Percentiles rank a stretch among this genome's conserved stretches.
Evolutionary conservation across 2,888 invertebrate genomes (phyloP).

Genomic region (Tanytarsus gracilentus): DNA sequence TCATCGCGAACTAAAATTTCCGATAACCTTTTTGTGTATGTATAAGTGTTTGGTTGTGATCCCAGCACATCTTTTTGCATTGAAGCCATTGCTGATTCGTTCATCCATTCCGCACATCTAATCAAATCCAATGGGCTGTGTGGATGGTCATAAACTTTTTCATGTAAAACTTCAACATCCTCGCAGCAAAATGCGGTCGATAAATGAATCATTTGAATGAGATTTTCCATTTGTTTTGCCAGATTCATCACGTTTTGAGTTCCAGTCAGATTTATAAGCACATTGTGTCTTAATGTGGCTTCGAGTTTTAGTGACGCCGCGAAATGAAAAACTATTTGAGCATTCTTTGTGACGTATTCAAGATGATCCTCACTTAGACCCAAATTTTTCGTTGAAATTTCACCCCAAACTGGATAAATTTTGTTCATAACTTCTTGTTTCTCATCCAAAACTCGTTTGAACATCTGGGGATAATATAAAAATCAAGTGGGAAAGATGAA

Average conservation of each 20-base stretch:
- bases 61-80: conserved; percentile 59
- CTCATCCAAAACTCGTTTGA: conserved; percentile 57
- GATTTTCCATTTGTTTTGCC: conserved; percentile 64
- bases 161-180: conserved; percentile 74
- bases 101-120: conserved; percentile 60
- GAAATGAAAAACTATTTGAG: conserved; percentile 80
- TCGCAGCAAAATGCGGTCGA: conserved; percentile 96
- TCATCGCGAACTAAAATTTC: conserved; percentile 19
- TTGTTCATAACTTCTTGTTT: conserved; percentile 65
- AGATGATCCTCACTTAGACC: conserved; percentile 56
- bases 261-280: conserved; percentile 84
- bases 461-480: conserved; percentile 51
- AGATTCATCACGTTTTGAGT: conserved; percentile 70
- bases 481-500: neutral
- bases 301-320: conserved; percentile 91
- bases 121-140: conserved; percentile 65
- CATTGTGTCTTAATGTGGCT: conserved; percentile 76
- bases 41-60: conserved; percentile 38
- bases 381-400: conserved; percentile 50
- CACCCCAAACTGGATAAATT: conserved; percentile 64
- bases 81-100: conserved; percentile 54
- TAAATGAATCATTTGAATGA: conserved; percentile 76
- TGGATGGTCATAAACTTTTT: conserved; percentile 65
- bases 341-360: conserved; percentile 51
- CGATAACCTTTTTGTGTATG: conserved; percentile 17